phyloP scores from a whole-genome alignment of 2,888 invertebrate genomes.

The Galerucella pusilla region DNA sequence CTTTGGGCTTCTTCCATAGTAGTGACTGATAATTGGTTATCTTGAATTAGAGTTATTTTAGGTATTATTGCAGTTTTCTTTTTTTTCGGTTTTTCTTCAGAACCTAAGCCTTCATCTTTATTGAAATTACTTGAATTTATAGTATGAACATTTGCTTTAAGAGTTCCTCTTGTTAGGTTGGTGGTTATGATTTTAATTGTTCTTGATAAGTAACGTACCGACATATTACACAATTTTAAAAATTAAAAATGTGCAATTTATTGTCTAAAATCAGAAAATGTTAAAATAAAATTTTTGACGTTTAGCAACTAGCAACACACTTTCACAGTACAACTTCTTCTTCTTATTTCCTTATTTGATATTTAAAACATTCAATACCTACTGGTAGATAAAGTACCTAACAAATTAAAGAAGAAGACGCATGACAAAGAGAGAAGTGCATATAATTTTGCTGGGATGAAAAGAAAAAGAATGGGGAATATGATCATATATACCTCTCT shows the following conservation, averaged over 20 bases:
- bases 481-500: not conserved
- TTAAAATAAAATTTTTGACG: not conserved
- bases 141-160: not conserved
- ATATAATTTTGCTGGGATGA: not conserved
- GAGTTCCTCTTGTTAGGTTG: not conserved
- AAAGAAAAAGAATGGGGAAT: not conserved
- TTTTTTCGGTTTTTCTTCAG: conserved; percentile 48
- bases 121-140: not conserved
- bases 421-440: not conserved
- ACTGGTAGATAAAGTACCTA: not conserved
- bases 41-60: conserved; percentile 75
- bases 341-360: not conserved
- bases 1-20: conserved; percentile 77
- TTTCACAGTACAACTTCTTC: not conserved
- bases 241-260: not conserved
- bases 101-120: conserved; percentile 43
- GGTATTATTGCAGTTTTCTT: conserved; percentile 62
- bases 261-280: not conserved
- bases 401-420: not conserved
- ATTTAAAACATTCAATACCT: not conserved
- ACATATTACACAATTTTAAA: not conserved
- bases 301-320: not conserved
- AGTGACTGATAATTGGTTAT: conserved; percentile 70
- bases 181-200: not conserved
- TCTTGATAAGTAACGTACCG: conserved; percentile 15